Percentiles rank a stretch among this genome's conserved stretches.
phyloP scores from a whole-genome alignment of 53 echinoderm and acorn worm species.

The Holothuria leucospilota region DNA sequence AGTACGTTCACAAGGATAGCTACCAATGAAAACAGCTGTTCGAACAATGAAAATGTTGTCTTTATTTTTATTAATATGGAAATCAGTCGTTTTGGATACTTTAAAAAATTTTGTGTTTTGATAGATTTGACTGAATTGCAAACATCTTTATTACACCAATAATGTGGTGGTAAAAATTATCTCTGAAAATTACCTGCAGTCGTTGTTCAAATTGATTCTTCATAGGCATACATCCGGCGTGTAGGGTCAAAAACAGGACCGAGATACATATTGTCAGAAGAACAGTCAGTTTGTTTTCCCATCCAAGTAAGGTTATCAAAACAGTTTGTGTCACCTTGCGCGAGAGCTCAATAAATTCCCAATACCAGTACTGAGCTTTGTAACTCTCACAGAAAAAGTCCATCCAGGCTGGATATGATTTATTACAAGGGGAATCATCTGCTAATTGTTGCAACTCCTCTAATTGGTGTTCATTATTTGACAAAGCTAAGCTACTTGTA shows the following conservation, averaged over 20 bases:
- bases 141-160: background rate
- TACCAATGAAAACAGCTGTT: background rate
- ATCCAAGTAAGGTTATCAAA: background rate
- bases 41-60: background rate
- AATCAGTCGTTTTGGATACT: too few relatives aligned
- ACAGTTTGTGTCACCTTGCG: conserved; percentile 15
- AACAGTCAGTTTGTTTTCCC: conserved; percentile 5
- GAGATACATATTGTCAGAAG: background rate
- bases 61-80: too few relatives aligned
- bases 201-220: background rate
- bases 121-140: too few relatives aligned
- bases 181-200: background rate
- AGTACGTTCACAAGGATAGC: background rate
- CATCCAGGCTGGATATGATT: background rate
- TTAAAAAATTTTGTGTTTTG: too few relatives aligned
- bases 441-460: background rate
- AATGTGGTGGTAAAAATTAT: background rate
- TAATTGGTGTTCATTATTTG: background rate
- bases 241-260: background rate
- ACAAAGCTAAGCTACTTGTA: too few relatives aligned
- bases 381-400: conserved; percentile 7
- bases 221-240: conserved; percentile 4
- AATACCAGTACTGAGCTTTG: conserved; percentile 21
- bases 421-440: too few relatives aligned
- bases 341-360: conserved; percentile 19